Base-by-base conservation (phyloP, 2,888 invertebrate species). In the Opisthograptis luteolata region DNA sequence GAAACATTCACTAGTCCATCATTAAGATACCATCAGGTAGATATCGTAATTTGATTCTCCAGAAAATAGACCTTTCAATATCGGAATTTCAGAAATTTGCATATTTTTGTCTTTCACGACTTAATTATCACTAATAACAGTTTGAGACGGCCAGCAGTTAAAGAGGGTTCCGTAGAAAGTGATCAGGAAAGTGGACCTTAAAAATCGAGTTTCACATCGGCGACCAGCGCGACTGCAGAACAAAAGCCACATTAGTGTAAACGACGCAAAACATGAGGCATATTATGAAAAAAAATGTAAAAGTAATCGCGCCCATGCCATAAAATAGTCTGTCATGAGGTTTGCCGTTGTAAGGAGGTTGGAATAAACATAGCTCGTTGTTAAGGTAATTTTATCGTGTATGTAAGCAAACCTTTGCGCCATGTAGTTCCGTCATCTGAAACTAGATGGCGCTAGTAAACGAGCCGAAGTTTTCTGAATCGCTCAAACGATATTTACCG, bases 161-260 rank as follows among this genome's bases (percentile, higher is more conserved):
- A 50, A 44, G 55, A 41, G 19, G 28, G 39, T 36, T 48, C 5
- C 9, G 8, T n/a, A 40, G 44, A 59, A 60, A 63, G 12, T 63
- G 68, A 66, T 64, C 68, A 62, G 53, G 55, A 60, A 64, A 62
- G 60, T 53, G 57, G 43, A 53, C 55, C 55, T 50, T 65, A 69
- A 66, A 70, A 65, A 63, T 50, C 31, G 3, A 9, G 15, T 9
- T 5, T 15, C 15, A 31, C 31, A 3, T 31, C 15, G 9, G 15
- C 31, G 31, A 15, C 10, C 10, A 10, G 0, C 10, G 2, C 10
- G 3, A 27, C 4, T 3, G 3, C 2, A 8, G n/a, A 6, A 24
- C 1, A 1, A 4, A 22, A 22, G 3, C 3, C 5, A 17, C 5
- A 22, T 22, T 6, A 22, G 2, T 22, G 22, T 3, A 5, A 17